Conservation (phyloP, 2,113 vertebrate genomes). For the Lepisosteus oculatus region DNA sequence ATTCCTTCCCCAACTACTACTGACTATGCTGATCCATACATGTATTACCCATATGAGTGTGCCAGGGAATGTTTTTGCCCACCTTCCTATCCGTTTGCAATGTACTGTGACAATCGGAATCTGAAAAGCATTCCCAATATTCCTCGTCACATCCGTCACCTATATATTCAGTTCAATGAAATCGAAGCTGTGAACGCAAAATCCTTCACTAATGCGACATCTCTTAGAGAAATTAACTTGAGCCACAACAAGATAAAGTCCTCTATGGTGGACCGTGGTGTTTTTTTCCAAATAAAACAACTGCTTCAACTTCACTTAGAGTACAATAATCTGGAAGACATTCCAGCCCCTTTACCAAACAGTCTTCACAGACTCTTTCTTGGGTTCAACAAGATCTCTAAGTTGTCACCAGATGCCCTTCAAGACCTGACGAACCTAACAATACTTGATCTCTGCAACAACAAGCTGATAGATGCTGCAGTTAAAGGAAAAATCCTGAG, state of each 20-base stretch:
- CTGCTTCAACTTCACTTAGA: slow-evolving; percentile 69
- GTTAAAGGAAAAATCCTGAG: slow-evolving; percentile 57
- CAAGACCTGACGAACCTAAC: slow-evolving; percentile 62
- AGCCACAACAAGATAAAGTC: slow-evolving; percentile 74
- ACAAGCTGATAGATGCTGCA: slow-evolving; percentile 56
- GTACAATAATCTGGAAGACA: slow-evolving; percentile 70
- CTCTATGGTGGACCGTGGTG: slow-evolving; percentile 56
- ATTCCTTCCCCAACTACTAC: slow-evolving; percentile 36
- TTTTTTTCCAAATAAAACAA: slow-evolving; percentile 62
- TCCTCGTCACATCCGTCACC: slow-evolving; percentile 63
- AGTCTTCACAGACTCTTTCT: slow-evolving; percentile 69
- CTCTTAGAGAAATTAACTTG: slow-evolving; percentile 72
- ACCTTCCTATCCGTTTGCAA: slow-evolving; percentile 61
- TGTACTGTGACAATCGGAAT: slow-evolving; percentile 73
- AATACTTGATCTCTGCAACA: slow-evolving; percentile 73
- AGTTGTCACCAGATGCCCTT: slow-evolving; percentile 45
- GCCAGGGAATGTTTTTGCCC: slow-evolving; percentile 73
- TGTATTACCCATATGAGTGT: slow-evolving; percentile 45
- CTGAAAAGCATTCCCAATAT: slow-evolving; percentile 70
- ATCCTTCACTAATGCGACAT: slow-evolving; percentile 67
- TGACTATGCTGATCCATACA: slow-evolving; percentile 29
- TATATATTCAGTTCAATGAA: slow-evolving; percentile 73
- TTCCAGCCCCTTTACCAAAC: slow-evolving; percentile 68
- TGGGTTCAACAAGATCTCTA: slow-evolving; percentile 69
- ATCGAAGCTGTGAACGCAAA: slow-evolving; percentile 63